A percentile compares a stretch with the other conserved stretches of the same genome.
These are phyloP conservation scores for Acropternis orthonyx DNA, from an alignment of 2,797 vertebrate genomes.

Conservation along the genomic window DNA sequence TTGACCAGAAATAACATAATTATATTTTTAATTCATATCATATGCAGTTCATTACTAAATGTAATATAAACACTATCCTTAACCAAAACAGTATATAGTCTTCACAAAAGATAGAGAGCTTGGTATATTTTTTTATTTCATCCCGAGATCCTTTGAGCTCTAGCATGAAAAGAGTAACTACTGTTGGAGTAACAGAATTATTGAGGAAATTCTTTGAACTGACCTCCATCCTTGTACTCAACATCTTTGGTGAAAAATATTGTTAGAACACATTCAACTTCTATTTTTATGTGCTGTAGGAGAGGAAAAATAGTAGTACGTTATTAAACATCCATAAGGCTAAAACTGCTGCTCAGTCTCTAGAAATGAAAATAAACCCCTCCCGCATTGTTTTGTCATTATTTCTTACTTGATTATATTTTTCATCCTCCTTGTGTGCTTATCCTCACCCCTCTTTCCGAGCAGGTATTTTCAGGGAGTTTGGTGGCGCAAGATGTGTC, in stretches of 20 bases:
- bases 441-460: background rate
- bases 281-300: background rate
- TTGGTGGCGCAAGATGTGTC: constrained; percentile 93
- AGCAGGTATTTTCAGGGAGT: constrained; percentile 92
- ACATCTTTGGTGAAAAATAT: background rate
- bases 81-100: background rate
- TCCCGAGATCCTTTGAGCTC: background rate
- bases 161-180: background rate
- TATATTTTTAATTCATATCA: background rate
- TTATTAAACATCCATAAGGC: background rate
- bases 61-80: background rate
- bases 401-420: background rate
- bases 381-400: background rate
- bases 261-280: background rate
- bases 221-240: background rate
- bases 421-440: background rate
- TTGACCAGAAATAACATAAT: background rate
- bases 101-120: background rate
- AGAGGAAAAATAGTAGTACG: background rate
- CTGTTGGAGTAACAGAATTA: background rate
- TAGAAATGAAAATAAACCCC: background rate
- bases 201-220: background rate
- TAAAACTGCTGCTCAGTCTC: background rate
- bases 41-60: background rate
- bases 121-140: background rate